phyloP scores from a whole-genome alignment of 2,113 vertebrate species.

The Petromus typicus region DNA sequence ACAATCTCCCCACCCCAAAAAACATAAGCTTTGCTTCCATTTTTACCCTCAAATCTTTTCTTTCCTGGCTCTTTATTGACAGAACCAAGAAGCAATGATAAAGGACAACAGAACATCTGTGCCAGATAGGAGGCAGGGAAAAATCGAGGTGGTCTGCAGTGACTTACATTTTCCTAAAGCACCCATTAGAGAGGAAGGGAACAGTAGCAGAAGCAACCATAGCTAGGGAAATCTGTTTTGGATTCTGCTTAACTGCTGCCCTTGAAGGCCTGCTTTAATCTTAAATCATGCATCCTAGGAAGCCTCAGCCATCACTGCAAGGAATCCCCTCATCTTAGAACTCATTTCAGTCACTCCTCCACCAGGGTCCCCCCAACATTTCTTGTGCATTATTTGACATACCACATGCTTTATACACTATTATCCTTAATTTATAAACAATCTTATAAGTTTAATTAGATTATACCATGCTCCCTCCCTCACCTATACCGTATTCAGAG shows the following conservation, averaged over 20 bases:
- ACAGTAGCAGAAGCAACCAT: neutral
- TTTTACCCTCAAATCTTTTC: too few relatives aligned
- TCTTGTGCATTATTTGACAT: neutral
- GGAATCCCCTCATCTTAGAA: neutral
- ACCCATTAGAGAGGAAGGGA: neutral
- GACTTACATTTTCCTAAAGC: neutral
- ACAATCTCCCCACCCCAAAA: too few relatives aligned
- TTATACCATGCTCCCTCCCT: neutral
- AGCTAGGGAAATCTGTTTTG: neutral
- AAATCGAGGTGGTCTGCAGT: neutral
- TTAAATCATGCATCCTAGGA: neutral
- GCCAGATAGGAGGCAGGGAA: neutral
- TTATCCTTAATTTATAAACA: slow-evolving; percentile 38
- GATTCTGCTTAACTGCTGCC: neutral
- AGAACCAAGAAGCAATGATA: neutral
- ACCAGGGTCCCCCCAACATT: neutral
- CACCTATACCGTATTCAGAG: neutral
- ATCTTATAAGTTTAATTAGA: neutral
- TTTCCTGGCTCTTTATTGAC: neutral
- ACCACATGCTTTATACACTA: neutral
- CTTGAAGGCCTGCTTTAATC: neutral
- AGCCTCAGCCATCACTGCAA: neutral
- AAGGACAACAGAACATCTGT: neutral
- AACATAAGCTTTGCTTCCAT: too few relatives aligned
- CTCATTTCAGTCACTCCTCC: neutral